Conservation (phyloP, 2,113 vertebrate species). For the Eubucco bourcierii region DNA sequence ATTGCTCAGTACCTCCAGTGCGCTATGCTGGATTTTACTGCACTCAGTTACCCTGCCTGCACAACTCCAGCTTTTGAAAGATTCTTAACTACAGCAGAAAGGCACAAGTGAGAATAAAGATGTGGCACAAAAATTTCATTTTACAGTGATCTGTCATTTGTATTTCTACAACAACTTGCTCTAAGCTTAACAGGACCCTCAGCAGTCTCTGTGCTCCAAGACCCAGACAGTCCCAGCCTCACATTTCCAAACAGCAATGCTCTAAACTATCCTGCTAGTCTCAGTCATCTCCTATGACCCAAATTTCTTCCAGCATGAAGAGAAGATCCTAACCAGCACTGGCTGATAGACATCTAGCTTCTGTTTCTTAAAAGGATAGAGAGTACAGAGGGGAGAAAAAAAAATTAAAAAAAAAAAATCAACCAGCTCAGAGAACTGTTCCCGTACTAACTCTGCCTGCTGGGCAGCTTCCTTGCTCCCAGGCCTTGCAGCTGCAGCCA, state of each 20-base stretch:
- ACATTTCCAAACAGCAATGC: not conserved
- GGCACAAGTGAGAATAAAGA: not conserved
- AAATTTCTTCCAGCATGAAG: conserved; percentile 26
- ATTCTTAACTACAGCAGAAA: not conserved
- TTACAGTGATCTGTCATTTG: not conserved
- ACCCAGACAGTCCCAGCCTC: not conserved
- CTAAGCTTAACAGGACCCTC: not conserved
- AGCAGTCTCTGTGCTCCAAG: not conserved
- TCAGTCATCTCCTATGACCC: not conserved
- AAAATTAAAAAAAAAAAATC: not conserved
- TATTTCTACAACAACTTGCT: not conserved
- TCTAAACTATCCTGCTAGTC: conserved; percentile 14
- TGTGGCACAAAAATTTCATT: not conserved
- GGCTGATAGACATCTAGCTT: conserved; percentile 30
- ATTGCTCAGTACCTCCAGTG: not conserved
- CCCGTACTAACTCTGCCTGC: not conserved
- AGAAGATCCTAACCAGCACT: conserved; percentile 3
- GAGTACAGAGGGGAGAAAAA: not conserved
- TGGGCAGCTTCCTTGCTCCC: not conserved
- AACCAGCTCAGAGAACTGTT: not conserved
- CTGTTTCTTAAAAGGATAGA: conserved; percentile 31
- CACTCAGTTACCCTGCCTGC: not conserved
- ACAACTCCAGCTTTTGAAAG: not conserved
- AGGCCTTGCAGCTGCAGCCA: not conserved
- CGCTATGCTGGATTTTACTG: not conserved